Conservation (phyloP, 1,140 invertebrate species). For the Drosophila chauvacae region DNA sequence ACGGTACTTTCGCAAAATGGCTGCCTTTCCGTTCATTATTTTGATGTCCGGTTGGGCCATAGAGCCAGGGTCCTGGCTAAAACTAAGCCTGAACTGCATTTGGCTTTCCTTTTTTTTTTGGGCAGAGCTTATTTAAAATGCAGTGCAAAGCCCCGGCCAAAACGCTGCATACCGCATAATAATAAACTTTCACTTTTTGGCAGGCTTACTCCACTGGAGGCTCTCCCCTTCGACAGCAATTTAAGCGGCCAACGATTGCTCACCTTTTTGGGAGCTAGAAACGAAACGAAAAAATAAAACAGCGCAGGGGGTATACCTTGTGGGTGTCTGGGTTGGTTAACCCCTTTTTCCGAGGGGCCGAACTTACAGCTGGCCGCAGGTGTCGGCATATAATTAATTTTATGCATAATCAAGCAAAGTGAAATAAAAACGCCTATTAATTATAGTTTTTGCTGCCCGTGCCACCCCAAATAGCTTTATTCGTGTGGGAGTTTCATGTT, state of each 20-base stretch:
- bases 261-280: not conserved
- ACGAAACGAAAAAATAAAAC: not conserved
- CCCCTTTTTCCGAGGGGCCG: constrained; percentile 44
- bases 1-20: constrained; percentile 46
- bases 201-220: constrained; percentile 14
- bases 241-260: constrained; percentile 48
- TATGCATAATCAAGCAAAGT: constrained; percentile 68
- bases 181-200: constrained; percentile 70
- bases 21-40: constrained; percentile 80
- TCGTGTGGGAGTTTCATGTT: constrained; percentile 12
- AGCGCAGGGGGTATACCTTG: not conserved
- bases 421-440: constrained; percentile 78
- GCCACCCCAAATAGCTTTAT: constrained; percentile 67
- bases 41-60: constrained; percentile 63
- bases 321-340: constrained; percentile 21
- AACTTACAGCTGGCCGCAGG: constrained; percentile 33
- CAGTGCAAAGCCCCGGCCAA: constrained; percentile 16
- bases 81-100: constrained; percentile 10
- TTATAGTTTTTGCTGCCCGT: constrained; percentile 67
- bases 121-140: constrained; percentile 38
- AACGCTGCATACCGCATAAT: constrained; percentile 66
- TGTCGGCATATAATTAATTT: constrained; percentile 72
- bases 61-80: not conserved
- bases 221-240: constrained; percentile 42
- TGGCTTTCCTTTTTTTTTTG: not conserved